Evolutionary conservation across 2,113 vertebrate species (phyloP).

Genomic region (Dipodomys merriami): DNA sequence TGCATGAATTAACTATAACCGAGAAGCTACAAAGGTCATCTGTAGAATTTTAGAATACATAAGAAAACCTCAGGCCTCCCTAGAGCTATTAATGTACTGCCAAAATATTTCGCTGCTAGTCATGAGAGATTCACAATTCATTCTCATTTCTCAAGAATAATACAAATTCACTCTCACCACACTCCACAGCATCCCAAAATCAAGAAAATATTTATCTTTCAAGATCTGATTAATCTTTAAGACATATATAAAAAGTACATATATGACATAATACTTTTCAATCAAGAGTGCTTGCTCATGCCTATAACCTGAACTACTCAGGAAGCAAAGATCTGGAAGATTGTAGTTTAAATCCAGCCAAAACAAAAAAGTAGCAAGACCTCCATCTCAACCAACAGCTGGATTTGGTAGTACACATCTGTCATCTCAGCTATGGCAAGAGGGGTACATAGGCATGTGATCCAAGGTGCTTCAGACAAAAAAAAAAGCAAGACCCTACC

Average conservation of each 20-base stretch:
- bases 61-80: constrained; percentile 9
- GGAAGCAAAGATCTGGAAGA: too few relatives aligned
- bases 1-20: neutral
- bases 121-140: neutral
- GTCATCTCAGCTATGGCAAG: too few relatives aligned
- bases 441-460: too few relatives aligned
- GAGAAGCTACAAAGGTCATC: neutral
- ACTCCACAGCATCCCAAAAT: neutral
- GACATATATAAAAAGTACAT: neutral
- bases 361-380: too few relatives aligned
- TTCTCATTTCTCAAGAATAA: neutral
- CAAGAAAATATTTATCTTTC: neutral
- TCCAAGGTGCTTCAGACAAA: too few relatives aligned
- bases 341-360: too few relatives aligned
- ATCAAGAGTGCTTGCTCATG: too few relatives aligned
- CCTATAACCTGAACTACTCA: too few relatives aligned
- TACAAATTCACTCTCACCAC: neutral
- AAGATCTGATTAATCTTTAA: neutral
- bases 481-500: too few relatives aligned
- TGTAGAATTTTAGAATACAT: neutral
- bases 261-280: neutral
- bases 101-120: neutral
- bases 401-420: too few relatives aligned
- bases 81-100: neutral
- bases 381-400: too few relatives aligned